Base-by-base conservation (phyloP, 2,888 invertebrate genomes). In the Sphaerophoria taeniata region DNA sequence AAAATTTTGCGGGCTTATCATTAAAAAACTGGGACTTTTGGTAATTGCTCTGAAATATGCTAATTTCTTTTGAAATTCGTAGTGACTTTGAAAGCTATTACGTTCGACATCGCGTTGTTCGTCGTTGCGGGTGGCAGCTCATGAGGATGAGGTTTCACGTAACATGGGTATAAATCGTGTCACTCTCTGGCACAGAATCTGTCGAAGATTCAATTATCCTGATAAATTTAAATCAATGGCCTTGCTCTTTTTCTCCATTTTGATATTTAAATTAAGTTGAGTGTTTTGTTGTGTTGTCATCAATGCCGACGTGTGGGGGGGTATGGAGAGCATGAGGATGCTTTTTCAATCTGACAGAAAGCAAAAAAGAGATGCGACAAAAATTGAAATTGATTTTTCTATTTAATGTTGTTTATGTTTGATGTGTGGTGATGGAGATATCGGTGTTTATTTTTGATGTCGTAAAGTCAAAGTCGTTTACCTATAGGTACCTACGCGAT, bases 161-260 rank as follows among this genome's bases (percentile, higher is more conserved):
- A 49, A 55, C 51, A 45, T 77, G 73, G 73, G 77, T 60, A 60
- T 82, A n/a, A n/a, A n/a, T 77, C 73, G 39, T 63, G 77, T 82
- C 77, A 72, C 39, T 34, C 49, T 34, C 33, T 69, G 61, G n/a
- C 45, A n/a, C 33, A 14, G n/a, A 7, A 63, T 61, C 71, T 51
- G 63, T 72, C 61, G 49, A 77, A 49, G 49, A 82, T 82, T 43
- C 65, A 77, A 77, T 82, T 77, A 82, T 69, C 49, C 55, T 73
- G 77, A 61, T 73, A 82, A 69, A 69, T 73, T 61, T 34, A 77
- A 77, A 73, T 49, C 34, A 16, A 31, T 51, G 9, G 7, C 39
- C 2, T 43, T 45, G 33, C 43, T 34, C 70, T 49, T 72, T 69
- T 56, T 33, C 61, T 14, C 9, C 9, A 31, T 12, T 47, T 63